Evolutionary conservation across 2,888 invertebrate species (phyloP).

Genomic region (Steinernema scapterisci): DNA sequence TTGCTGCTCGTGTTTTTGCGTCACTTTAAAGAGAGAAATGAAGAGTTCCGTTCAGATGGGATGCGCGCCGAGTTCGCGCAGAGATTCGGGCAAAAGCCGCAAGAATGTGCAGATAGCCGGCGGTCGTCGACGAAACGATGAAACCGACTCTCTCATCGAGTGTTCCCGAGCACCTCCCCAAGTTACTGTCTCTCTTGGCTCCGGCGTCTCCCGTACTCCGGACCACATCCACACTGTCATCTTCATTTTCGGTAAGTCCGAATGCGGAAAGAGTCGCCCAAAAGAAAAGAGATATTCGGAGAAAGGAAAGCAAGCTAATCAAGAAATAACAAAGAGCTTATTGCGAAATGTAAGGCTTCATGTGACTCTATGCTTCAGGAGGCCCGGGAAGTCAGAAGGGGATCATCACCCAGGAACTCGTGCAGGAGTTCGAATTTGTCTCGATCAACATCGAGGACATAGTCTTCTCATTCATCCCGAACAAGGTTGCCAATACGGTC

Average conservation of each 20-base stretch:
- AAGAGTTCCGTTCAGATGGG: slow-evolving; percentile 36
- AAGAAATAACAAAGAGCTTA: neutral
- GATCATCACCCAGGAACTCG: slow-evolving; percentile 62
- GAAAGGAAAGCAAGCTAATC: too few relatives aligned
- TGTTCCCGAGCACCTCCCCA: slow-evolving; percentile 34
- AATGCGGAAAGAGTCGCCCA: neutral
- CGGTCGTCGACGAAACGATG: slow-evolving; percentile 34
- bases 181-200: slow-evolving; percentile 40
- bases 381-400: slow-evolving; percentile 67
- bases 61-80: slow-evolving; percentile 45
- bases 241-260: slow-evolving; percentile 60
- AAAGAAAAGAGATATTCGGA: neutral
- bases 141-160: slow-evolving; percentile 31
- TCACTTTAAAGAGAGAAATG: neutral
- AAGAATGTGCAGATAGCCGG: slow-evolving; percentile 35
- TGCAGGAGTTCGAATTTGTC: slow-evolving; percentile 59
- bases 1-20: neutral
- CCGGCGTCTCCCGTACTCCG: slow-evolving; percentile 38
- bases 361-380: slow-evolving; percentile 44
- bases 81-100: slow-evolving; percentile 21
- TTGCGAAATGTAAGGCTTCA: slow-evolving; percentile 15
- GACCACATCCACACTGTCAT: slow-evolving; percentile 48
- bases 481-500: slow-evolving; percentile 59
- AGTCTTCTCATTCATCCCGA: slow-evolving; percentile 63
- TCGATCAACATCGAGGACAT: slow-evolving; percentile 60